phyloP scores from a whole-genome alignment of 1,140 invertebrate genomes.

The Chlorops oryzae region DNA sequence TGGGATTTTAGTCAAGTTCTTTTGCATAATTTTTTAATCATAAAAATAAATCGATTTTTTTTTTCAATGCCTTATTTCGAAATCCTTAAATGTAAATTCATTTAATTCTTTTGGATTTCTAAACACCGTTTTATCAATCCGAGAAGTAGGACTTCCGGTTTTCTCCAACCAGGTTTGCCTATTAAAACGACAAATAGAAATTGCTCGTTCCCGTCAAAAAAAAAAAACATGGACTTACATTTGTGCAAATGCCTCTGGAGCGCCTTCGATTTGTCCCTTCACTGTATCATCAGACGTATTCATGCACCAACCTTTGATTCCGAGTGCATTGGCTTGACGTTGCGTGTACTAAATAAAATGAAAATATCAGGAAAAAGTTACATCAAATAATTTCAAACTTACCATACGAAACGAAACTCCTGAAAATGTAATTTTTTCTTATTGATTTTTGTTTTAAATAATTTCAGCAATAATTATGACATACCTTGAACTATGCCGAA shows the following conservation, averaged over 20 bases:
- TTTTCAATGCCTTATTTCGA: constrained; percentile 28
- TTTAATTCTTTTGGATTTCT: constrained; percentile 50
- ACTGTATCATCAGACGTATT: constrained; percentile 61
- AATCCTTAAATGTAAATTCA: constrained; percentile 28
- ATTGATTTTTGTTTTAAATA: neutral
- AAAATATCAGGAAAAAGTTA: neutral
- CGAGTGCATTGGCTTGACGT: constrained; percentile 52
- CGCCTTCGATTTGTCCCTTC: constrained; percentile 58
- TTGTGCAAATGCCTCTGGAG: constrained; percentile 50
- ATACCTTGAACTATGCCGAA: constrained; percentile 52
- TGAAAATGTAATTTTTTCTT: constrained; percentile 1
- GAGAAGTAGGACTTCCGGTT: constrained; percentile 59
- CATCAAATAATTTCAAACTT: neutral
- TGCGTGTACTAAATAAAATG: constrained; percentile 54
- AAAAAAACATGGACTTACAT: constrained; percentile 50
- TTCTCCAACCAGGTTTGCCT: constrained; percentile 60
- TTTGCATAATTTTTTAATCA: constrained; percentile 3
- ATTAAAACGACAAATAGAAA: constrained; percentile 20
- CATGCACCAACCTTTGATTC: constrained; percentile 61
- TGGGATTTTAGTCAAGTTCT: too few species aligned
- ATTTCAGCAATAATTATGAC: neutral
- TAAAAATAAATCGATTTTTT: too few species aligned
- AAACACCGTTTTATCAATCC: constrained; percentile 54
- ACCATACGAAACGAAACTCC: constrained; percentile 17
- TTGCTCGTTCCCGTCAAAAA: neutral